These are phyloP conservation scores for Homalodisca vitripennis DNA, from an alignment of 1,140 invertebrate genomes.

Conservation along the genomic window DNA sequence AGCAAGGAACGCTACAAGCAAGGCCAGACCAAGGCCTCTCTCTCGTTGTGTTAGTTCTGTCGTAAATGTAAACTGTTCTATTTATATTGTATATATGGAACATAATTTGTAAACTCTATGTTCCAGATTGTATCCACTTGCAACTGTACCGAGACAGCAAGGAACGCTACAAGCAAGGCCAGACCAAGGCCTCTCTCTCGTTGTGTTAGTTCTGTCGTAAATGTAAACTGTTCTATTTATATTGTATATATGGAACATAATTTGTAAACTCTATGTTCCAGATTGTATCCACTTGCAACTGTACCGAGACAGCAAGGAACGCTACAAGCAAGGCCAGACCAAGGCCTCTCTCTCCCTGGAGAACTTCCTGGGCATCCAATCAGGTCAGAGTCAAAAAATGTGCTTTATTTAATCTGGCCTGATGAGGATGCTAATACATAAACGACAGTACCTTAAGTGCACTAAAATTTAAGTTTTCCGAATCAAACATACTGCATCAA, in stretches of 20 bases:
- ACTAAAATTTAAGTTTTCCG: too few relatives aligned
- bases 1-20: constrained; percentile 85
- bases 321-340: constrained; percentile 82
- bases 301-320: constrained; percentile 84
- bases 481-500: too few relatives aligned
- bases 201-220: too few relatives aligned
- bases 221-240: too few relatives aligned
- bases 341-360: constrained; percentile 83
- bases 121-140: constrained; percentile 87
- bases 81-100: too few relatives aligned
- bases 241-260: too few relatives aligned
- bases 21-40: constrained; percentile 80
- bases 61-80: too few relatives aligned
- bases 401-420: too few relatives aligned
- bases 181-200: constrained; percentile 82
- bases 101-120: constrained; percentile 41
- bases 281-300: constrained; percentile 88
- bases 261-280: constrained; percentile 55
- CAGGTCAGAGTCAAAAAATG: too few relatives aligned
- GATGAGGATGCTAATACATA: too few relatives aligned
- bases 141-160: constrained; percentile 87
- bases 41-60: constrained; percentile 80
- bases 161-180: constrained; percentile 81
- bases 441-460: too few relatives aligned
- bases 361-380: constrained; percentile 81